Evolutionary conservation across 2,797 vertebrate species (phyloP), one percentile per base, ranked within the genome.

Genomic region (Gobionotothen gibberifrons): DNA sequence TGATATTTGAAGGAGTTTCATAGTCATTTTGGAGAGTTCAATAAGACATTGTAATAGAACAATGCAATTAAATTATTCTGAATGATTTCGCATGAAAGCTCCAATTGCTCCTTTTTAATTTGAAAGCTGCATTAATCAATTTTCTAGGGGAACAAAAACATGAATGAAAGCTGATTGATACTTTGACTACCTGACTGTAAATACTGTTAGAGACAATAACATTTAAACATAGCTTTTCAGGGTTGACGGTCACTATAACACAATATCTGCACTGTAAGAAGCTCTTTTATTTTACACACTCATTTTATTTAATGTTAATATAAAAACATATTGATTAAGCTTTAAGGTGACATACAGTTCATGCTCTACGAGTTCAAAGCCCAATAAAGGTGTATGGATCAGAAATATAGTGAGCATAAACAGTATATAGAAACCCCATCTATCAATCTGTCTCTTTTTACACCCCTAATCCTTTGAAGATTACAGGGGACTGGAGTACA

Each of bases 51-150:
- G 46, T 52, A 46, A 17, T 11, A 43, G 22, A 59, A 70, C 12
- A 59, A 13, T 29, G 16, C 29, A 56, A 76, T 26, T 74, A n/a
- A 63, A 72, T 69, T 75, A 26, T 68, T 68, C 49, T 53, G 36
- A 78, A 73, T 32, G 29, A 26, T 49, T 69, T 65, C 47, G 76
- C 26, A 54, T 61, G 61, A 63, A 69, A 26, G 22, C 56, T 42
- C 21, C 19, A 70, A 56, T 29, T 26, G 47, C 48, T 58, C 22
- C 57, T 51, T 84, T 69, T 82, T 69, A 12, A 64, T 83, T 61
- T 70, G 59, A 83, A 76, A 79, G 60, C 59, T 58, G 42, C 17
- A 42, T 68, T 71, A 54, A 82, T 79, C 17, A 56, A 68, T 85
- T 69, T 60, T 56, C 40, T 54, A 13, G 40, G 55, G 62, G 40